Conservation (phyloP, 2,888 invertebrate species). For the Tortricodes alternella region DNA sequence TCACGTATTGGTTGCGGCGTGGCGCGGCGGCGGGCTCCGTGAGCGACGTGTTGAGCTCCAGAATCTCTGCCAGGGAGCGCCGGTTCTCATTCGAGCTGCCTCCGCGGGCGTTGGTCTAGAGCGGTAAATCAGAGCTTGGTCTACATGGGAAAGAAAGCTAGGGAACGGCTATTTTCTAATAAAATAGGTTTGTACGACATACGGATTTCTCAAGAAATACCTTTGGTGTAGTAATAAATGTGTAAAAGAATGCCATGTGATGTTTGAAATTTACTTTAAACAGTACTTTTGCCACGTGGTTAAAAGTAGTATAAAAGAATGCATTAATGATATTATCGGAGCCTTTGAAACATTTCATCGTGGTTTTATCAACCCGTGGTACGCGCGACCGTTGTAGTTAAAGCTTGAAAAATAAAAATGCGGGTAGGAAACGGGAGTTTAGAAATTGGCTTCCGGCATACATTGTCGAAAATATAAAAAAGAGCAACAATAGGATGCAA, state of each 20-base stretch:
- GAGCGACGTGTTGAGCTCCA: slow-evolving; percentile 53
- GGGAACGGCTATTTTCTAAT: not conserved
- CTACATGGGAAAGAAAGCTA: slow-evolving; percentile 17
- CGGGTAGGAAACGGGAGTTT: not conserved
- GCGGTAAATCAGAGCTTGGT: no score
- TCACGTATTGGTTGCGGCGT: slow-evolving; percentile 47
- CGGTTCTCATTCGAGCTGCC: slow-evolving; percentile 61
- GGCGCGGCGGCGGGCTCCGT: slow-evolving; percentile 48
- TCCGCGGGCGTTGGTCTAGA: slow-evolving; percentile 59
- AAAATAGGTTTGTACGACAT: no score
- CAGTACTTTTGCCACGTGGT: no score
- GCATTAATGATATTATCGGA: no score
- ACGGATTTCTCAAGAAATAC: no score
- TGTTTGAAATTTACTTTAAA: no score
- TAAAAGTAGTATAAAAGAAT: no score
- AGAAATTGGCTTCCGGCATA: no score
- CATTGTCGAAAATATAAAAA: not conserved
- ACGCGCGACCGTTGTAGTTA: not conserved
- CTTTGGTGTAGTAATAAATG: no score
- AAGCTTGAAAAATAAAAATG: not conserved
- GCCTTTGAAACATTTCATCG: no score
- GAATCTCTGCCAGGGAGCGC: slow-evolving; percentile 60
- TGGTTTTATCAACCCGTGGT: no score
- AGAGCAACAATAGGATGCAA: slow-evolving; percentile 1
- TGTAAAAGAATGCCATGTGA: not conserved